Conservation (phyloP, 2,113 vertebrate species). For the Gallinago jamesoni region DNA sequence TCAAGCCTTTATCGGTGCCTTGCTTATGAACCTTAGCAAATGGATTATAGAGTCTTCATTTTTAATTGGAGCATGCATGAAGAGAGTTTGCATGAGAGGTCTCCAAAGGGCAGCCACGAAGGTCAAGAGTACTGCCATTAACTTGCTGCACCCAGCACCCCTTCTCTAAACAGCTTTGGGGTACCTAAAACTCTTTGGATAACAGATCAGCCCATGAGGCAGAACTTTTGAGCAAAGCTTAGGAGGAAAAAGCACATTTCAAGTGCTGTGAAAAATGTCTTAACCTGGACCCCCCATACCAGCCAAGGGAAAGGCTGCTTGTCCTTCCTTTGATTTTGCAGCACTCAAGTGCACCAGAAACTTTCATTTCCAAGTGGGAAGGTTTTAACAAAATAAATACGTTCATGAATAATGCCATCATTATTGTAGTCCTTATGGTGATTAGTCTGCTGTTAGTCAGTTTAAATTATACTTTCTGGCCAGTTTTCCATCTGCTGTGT, state of each 20-base stretch:
- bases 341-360: not conserved
- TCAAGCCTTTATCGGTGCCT: not conserved
- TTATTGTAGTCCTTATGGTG: not conserved
- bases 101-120: not conserved
- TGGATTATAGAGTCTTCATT: not conserved
- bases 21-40: not conserved
- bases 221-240: not conserved
- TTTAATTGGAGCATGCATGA: not conserved
- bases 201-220: not conserved
- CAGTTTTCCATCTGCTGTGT: not conserved
- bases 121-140: not conserved
- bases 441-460: conserved; percentile 18
- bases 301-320: not conserved
- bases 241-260: not conserved
- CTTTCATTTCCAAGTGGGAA: not conserved
- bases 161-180: not conserved
- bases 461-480: not conserved
- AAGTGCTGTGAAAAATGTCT: not conserved
- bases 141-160: not conserved
- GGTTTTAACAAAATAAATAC: not conserved
- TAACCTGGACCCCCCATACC: not conserved
- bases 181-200: not conserved
- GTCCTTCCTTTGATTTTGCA: not conserved
- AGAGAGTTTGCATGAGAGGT: not conserved
- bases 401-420: conserved; percentile 12